Evolutionary conservation across 2,888 invertebrate species (phyloP), one percentile per base, ranked within the genome.

Genomic region (Omphaloscelis lunosa): DNA sequence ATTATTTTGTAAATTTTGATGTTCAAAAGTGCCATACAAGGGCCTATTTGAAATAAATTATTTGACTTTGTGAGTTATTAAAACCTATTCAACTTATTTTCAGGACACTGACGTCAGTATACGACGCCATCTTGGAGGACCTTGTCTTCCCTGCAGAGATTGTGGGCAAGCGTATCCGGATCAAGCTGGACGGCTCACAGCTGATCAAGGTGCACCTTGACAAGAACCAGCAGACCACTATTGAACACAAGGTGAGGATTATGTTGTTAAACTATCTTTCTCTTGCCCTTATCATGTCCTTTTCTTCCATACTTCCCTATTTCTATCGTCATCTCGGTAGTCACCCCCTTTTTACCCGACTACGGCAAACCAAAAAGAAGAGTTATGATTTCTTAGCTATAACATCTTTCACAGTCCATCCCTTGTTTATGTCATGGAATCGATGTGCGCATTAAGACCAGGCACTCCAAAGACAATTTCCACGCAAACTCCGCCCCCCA

Each of bases 111-210:
- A 99, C 99, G 74, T 98, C 99, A 89, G 99, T 99, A 59, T 99
- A 99, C 93, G 99, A 99, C 94, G 98, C 99, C 77, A 99, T 99
- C 92, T 97, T 99, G 85, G 99, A 99, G 94, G 99, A 99, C 97
- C 97, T 99, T 90, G 99, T 99, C 79, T 99, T 98, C 97, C 99
- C 99, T 48, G 99, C 99, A 73, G 99, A 99, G 97, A 99, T 99
- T 91, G 99, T 99, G 62, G 99, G 99, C 94, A 99, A 99, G 97
- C 98, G 99, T 87, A 99, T 99, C 93, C 98, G 99, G 89, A 98
- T 99, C 82, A 99, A 99, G 96, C 97, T 99, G 91, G 99, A 99
- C 94, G 99, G 99, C 85, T 98, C 99, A 67, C 98, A 99, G 93
- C 97, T 99, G 86, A 99, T 99, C 94, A 99, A 99, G 97, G 99